Conservation (phyloP, 1,140 invertebrate genomes). For the Drosophila carrolli region DNA sequence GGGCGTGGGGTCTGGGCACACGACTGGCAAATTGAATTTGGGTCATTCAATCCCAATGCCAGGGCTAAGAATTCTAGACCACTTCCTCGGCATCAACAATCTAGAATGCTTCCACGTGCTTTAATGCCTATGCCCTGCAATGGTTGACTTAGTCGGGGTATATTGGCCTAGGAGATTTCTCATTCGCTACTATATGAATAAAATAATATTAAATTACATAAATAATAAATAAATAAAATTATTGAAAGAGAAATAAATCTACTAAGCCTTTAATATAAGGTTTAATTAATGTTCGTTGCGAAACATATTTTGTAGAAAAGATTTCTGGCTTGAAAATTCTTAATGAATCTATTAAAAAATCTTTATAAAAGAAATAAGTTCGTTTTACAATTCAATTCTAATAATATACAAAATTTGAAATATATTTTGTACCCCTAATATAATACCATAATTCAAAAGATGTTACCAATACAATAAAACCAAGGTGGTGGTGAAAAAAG, state of each 20-base stretch:
- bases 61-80: conserved; percentile 21
- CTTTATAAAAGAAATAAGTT: too few species aligned
- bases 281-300: too few species aligned
- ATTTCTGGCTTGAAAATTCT: not conserved
- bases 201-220: not conserved
- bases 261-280: too few species aligned
- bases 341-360: too few species aligned
- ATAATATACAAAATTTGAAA: too few species aligned
- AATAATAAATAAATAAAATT: not conserved
- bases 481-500: too few species aligned
- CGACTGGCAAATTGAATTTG: conserved; percentile 69
- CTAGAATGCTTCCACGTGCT: conserved; percentile 39
- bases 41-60: conserved; percentile 68
- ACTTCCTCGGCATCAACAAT: conserved; percentile 19
- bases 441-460: too few species aligned
- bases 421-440: too few species aligned
- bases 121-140: conserved; percentile 14
- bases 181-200: not conserved
- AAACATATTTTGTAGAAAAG: not conserved
- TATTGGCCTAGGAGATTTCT: not conserved
- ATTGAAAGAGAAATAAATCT: too few species aligned
- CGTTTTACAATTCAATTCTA: too few species aligned
- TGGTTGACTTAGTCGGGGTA: not conserved
- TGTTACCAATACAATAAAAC: too few species aligned
- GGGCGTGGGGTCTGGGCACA: conserved; percentile 16